Conservation (phyloP, 2,888 invertebrate species). For the Galerucella calmariensis region DNA sequence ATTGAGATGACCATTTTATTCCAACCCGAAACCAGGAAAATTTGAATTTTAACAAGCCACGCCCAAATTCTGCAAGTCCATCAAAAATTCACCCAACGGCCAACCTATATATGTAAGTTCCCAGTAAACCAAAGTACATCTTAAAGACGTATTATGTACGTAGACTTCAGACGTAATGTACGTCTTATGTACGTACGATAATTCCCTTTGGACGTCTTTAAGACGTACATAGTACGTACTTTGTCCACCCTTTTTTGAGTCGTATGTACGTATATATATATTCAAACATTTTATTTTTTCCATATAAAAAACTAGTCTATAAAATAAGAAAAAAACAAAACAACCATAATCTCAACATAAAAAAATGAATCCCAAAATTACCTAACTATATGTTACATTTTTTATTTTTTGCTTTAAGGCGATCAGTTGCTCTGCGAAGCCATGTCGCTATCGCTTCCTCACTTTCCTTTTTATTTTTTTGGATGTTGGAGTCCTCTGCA, state of each 20-base stretch:
- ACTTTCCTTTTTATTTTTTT: not conserved
- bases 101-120: not conserved
- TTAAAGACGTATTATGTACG: constrained; percentile 2
- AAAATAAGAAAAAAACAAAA: not conserved
- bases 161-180: not conserved
- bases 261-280: constrained; percentile 1
- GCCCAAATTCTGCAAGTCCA: too few relatives aligned
- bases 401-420: not conserved
- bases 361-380: not conserved
- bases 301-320: not conserved
- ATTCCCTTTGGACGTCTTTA: not conserved
- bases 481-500: not conserved
- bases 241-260: not conserved
- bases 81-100: too few relatives aligned
- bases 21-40: too few relatives aligned
- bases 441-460: not conserved
- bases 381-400: not conserved
- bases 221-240: constrained; percentile 1
- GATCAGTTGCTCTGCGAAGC: not conserved
- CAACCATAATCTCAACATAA: not conserved
- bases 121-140: constrained; percentile 4
- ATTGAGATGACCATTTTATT: too few relatives aligned
- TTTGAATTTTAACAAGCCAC: too few relatives aligned
- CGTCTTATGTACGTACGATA: constrained; percentile 1
- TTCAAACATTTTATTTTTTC: not conserved